phyloP scores from a whole-genome alignment of 2,113 vertebrate species.

The Alexandromys fortis region DNA sequence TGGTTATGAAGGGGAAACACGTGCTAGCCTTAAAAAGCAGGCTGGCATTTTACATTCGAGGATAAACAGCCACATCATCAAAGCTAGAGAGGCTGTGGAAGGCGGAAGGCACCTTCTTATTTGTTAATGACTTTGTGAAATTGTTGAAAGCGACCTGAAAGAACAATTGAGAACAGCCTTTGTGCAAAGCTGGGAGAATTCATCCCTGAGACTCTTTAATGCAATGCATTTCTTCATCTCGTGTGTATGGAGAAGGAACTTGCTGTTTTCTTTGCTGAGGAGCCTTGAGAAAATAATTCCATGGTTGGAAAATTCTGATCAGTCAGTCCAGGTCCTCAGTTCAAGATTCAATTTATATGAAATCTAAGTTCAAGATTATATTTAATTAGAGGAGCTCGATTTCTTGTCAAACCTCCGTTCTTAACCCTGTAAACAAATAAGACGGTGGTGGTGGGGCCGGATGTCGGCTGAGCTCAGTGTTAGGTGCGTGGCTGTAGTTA shows the following conservation, averaged over 20 bases:
- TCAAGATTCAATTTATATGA: constrained; percentile 61
- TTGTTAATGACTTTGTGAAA: constrained; percentile 48
- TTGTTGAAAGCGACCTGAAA: constrained; percentile 37
- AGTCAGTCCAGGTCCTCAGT: constrained; percentile 33
- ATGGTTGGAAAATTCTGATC: constrained; percentile 22
- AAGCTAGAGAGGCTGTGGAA: neutral
- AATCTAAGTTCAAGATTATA: constrained; percentile 55
- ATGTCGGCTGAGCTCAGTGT: constrained; percentile 21
- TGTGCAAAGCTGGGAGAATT: constrained; percentile 8
- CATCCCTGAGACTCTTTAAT: neutral
- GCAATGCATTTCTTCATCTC: constrained; percentile 14
- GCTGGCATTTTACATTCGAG: constrained; percentile 7
- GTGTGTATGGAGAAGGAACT: neutral
- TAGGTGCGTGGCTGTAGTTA: neutral
- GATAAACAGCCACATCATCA: neutral
- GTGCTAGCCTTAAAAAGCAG: constrained; percentile 13
- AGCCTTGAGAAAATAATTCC: constrained; percentile 6
- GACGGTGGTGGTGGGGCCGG: neutral
- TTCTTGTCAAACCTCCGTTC: constrained; percentile 59
- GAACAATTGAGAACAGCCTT: neutral
- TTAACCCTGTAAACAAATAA: constrained; percentile 59
- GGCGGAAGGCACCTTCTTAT: neutral
- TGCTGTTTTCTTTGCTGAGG: neutral
- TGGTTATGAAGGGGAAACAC: neutral
- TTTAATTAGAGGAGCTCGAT: constrained; percentile 67